Base-by-base conservation (phyloP, 2,888 invertebrate species). In the Himalopsyche anomala region DNA sequence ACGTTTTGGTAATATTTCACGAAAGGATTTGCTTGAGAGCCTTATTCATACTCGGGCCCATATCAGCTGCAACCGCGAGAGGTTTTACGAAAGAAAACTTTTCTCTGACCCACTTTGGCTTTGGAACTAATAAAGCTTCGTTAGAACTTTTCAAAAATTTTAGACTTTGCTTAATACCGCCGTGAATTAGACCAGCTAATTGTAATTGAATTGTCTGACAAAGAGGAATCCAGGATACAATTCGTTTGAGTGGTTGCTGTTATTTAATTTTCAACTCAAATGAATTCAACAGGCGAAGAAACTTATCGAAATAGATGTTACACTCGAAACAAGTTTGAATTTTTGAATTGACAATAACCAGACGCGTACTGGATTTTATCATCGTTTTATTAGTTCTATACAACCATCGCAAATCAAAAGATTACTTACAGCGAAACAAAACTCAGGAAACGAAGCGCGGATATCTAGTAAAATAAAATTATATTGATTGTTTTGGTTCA, bases 1-100 rank as follows among this genome's bases (percentile, higher is more conserved):
- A 62, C 62, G 62, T 62, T 62, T 62, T 62, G 62, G 19, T 62
- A 62, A 62, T 62, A 62, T 62, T 62, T 62, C 62, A 62, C 19
- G 62, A 62, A 62, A 62, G 62, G 19, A 62, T 62, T 62, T 62
- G 8, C 19, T 62, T 62, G n/a, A 19, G 11, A 62, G 28, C 62
- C 62, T 62, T 62, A 62, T 62, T 62, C 62, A 62, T 15, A 62
- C 19, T 19, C 28, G n/a, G n/a, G 62, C 62, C 62, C 62, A 62
- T 62, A 62, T 62, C 62, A 62, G 62, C 62, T 62, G 62, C 62
- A 62, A 19, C 51, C 5, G 19, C 19, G 19, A 62, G 62, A 62
- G 19, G 19, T 28, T 51, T 51, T 28, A 4, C 62, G 28, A n/a
- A 62, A n/a, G 62, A 28, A 62, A 62, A 62, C 62, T 62, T 62